A percentile compares a stretch with the other conserved stretches of the same genome.
Evolutionary conservation across 2,113 vertebrate genomes (phyloP).

Genomic region (Epinephelus moara): DNA sequence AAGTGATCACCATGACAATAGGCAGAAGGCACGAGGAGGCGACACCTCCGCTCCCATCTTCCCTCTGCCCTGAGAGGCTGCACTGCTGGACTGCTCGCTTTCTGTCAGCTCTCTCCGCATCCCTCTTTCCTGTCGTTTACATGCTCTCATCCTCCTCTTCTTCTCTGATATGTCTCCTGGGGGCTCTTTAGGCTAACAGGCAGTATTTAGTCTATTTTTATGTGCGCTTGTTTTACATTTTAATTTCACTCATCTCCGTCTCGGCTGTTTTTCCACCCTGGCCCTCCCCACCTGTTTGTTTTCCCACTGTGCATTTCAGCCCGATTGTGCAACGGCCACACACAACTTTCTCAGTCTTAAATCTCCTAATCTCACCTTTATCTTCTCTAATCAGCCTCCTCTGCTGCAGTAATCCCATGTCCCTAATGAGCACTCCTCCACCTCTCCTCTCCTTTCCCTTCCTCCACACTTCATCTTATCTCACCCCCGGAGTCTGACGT

Average conservation of each 20-base stretch:
- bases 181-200: constrained; percentile 55
- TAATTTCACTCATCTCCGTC: constrained; percentile 31
- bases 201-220: constrained; percentile 59
- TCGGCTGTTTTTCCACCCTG: neutral
- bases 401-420: constrained; percentile 60
- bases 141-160: constrained; percentile 42
- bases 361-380: constrained; percentile 70
- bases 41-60: constrained; percentile 36
- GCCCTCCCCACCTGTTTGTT: constrained; percentile 51
- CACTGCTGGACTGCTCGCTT: constrained; percentile 58
- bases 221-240: constrained; percentile 49
- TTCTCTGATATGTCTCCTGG: constrained; percentile 44
- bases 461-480: constrained; percentile 33
- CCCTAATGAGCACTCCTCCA: constrained; percentile 39
- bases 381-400: constrained; percentile 64
- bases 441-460: neutral
- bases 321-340: constrained; percentile 24
- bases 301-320: neutral
- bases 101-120: constrained; percentile 25
- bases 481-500: constrained; percentile 34
- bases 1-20: constrained; percentile 83
- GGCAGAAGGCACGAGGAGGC: constrained; percentile 46
- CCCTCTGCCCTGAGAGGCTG: constrained; percentile 35
- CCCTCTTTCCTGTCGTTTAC: constrained; percentile 31
- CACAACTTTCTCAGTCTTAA: constrained; percentile 42